These are phyloP conservation scores for Bathynomus jamesi DNA, from an alignment of 1,140 invertebrate genomes.

Conservation along the genomic window DNA sequence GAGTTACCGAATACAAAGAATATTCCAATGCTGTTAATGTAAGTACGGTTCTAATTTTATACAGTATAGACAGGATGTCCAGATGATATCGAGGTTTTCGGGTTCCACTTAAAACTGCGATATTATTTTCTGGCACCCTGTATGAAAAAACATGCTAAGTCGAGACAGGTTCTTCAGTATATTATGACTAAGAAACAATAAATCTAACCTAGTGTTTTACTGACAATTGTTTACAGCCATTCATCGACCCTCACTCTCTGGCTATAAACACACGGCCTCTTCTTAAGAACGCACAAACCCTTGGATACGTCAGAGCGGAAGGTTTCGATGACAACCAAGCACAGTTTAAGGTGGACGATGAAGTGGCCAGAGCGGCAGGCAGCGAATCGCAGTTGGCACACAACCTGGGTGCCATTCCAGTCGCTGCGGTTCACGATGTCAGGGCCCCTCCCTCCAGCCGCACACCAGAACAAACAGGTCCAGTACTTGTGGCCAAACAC, in stretches of 20 bases:
- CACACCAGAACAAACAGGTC: not conserved
- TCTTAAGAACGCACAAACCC: not conserved
- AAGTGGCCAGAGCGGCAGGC: not conserved
- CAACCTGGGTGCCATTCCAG: not conserved
- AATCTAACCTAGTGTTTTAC: not conserved
- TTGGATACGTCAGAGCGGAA: not conserved
- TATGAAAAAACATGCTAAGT: too few relatives aligned
- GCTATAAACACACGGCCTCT: too few relatives aligned
- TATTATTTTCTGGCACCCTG: not conserved
- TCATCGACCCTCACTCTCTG: not conserved
- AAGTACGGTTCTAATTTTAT: not conserved
- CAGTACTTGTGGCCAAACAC: not conserved
- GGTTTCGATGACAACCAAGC: not conserved
- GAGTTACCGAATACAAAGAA: not conserved
- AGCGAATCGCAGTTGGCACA: not conserved
- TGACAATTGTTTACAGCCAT: not conserved
- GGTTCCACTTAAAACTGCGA: not conserved
- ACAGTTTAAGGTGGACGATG: not conserved
- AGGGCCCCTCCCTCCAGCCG: not conserved
- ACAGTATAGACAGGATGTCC: not conserved
- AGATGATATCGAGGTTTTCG: not conserved
- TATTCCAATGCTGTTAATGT: not conserved
- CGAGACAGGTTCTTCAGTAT: not conserved
- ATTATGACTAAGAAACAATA: not conserved
- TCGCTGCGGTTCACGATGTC: not conserved